phyloP scores from a whole-genome alignment of 2,797 vertebrate genomes.

The Peromyscus melanophrys region DNA sequence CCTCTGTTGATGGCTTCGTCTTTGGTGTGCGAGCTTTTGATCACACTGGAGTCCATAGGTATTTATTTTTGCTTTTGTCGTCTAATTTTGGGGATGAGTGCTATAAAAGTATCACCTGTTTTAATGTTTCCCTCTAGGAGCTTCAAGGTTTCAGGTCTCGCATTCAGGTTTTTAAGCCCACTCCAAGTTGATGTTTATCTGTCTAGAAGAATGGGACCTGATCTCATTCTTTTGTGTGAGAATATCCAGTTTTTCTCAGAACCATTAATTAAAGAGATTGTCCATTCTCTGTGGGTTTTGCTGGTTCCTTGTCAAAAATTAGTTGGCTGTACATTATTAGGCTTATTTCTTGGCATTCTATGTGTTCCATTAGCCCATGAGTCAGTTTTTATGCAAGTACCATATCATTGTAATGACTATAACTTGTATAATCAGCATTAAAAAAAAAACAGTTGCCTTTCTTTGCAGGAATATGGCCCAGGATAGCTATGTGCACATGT shows the following conservation, averaged over 20 bases:
- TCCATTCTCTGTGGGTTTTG: slow-evolving; percentile 14
- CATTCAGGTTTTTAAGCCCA: background rate
- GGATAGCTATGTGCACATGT: background rate
- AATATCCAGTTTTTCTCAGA: background rate
- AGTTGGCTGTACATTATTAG: slow-evolving; percentile 2
- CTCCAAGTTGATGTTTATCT: background rate
- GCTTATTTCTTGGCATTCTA: background rate
- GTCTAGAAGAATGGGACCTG: background rate
- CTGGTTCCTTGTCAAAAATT: slow-evolving; percentile 14
- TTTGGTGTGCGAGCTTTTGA: background rate
- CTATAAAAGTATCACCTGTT: background rate
- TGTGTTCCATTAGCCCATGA: background rate
- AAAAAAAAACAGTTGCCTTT: background rate
- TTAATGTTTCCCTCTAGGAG: background rate
- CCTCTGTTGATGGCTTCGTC: background rate
- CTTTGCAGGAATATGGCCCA: background rate
- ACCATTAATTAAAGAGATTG: slow-evolving; percentile 8
- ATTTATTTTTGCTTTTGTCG: background rate
- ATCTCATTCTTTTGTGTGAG: background rate
- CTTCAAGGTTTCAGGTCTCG: background rate
- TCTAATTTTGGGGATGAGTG: background rate
- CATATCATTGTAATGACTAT: background rate
- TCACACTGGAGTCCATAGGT: background rate
- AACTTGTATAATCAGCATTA: background rate
- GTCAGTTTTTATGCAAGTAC: background rate